These are phyloP conservation scores for Hyposoter didymator DNA, from an alignment of 2,888 invertebrate species.

Conservation along the genomic window DNA sequence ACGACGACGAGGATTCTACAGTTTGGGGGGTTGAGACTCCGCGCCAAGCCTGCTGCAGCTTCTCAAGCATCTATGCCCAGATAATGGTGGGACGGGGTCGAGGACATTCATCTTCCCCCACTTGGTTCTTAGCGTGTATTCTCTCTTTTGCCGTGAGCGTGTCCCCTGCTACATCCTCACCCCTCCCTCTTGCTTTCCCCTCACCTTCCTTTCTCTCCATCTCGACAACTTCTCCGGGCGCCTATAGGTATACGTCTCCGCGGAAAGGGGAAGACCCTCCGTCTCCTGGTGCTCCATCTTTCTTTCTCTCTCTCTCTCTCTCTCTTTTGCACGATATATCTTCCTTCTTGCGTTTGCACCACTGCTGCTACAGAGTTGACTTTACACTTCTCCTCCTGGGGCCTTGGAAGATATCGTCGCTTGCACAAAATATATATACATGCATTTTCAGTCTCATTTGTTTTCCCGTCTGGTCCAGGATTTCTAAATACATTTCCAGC, in stretches of 20 bases:
- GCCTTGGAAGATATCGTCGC: slow-evolving; percentile 61
- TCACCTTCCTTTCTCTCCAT: slow-evolving; percentile 50
- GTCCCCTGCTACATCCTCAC: slow-evolving; percentile 57
- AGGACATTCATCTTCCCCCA: slow-evolving; percentile 83
- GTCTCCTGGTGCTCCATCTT: slow-evolving; percentile 74
- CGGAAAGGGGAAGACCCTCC: slow-evolving; percentile 78
- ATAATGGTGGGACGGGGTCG: slow-evolving; percentile 80
- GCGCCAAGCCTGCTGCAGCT: slow-evolving; percentile 73
- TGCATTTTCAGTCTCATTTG: slow-evolving; percentile 37
- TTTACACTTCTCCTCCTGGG: slow-evolving; percentile 77
- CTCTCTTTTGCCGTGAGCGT: slow-evolving; percentile 68
- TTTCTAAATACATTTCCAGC: slow-evolving; percentile 40
- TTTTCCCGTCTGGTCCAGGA: slow-evolving; percentile 44
- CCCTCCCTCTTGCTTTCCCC: slow-evolving; percentile 79
- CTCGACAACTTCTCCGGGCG: slow-evolving; percentile 59
- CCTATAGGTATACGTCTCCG: slow-evolving; percentile 74
- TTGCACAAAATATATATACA: slow-evolving; percentile 15
- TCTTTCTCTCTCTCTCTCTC: slow-evolving; percentile 66
- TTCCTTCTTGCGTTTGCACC: slow-evolving; percentile 57
- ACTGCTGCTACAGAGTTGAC: slow-evolving; percentile 74
- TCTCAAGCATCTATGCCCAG: slow-evolving; percentile 68
- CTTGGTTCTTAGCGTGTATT: slow-evolving; percentile 72
- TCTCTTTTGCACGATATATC: slow-evolving; percentile 37
- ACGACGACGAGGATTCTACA: slow-evolving; percentile 74
- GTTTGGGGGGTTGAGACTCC: slow-evolving; percentile 81